These are phyloP conservation scores for Halcyon badia DNA, from an alignment of 2,797 vertebrate genomes.

Conservation along the genomic window DNA sequence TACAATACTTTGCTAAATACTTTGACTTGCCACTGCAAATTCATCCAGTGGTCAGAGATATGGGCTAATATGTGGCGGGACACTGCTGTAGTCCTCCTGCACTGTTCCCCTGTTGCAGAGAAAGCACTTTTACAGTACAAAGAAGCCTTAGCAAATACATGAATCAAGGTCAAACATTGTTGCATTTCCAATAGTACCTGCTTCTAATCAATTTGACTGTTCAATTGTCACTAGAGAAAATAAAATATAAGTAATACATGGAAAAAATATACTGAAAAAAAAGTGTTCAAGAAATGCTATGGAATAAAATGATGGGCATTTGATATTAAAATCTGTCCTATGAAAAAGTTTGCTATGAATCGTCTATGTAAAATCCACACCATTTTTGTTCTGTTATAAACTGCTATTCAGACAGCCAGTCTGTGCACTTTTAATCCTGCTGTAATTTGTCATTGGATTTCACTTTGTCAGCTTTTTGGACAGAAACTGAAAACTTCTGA, in stretches of 20 bases:
- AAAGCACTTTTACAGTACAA: not conserved
- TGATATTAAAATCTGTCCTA: not conserved
- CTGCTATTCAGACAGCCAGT: slow-evolving; percentile 33
- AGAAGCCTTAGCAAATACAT: not conserved
- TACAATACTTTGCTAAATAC: not conserved
- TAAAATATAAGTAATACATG: not conserved
- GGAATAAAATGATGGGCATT: not conserved
- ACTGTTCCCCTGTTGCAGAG: not conserved
- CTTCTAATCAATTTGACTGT: not conserved
- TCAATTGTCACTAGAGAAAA: not conserved
- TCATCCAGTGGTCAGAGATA: not conserved
- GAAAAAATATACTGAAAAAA: no score
- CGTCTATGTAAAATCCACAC: not conserved
- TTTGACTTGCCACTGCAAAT: not conserved
- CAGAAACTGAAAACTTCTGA: slow-evolving; percentile 67
- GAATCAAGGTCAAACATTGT: not conserved
- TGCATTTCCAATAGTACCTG: not conserved
- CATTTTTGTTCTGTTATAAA: slow-evolving; percentile 50
- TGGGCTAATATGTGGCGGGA: accelerated
- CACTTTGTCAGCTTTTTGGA: slow-evolving; percentile 76
- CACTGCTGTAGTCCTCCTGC: not conserved
- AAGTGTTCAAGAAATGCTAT: not conserved
- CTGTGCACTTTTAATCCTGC: slow-evolving; percentile 62
- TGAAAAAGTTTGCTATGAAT: not conserved
- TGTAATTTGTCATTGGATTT: slow-evolving; percentile 72